Percentiles rank a stretch among this genome's conserved stretches.
Evolutionary conservation across 1,140 invertebrate species (phyloP).

Genomic region (Apis mellifera): DNA sequence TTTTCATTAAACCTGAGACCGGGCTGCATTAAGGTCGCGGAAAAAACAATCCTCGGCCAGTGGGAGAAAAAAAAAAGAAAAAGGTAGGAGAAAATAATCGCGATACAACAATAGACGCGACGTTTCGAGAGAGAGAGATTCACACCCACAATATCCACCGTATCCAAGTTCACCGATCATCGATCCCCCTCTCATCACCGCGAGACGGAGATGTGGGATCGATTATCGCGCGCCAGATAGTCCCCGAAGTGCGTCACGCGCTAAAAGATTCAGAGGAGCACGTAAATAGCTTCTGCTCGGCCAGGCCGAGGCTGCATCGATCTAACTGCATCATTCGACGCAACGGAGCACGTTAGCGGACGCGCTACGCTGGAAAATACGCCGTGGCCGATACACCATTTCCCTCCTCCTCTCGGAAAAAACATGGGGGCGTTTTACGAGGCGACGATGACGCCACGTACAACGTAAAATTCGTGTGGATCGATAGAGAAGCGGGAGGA

Average conservation of each 20-base stretch:
- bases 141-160: constrained; percentile 1
- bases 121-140: too few species aligned
- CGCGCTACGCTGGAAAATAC: background rate
- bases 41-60: too few species aligned
- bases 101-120: too few species aligned
- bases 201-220: background rate
- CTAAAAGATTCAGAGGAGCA: constrained; percentile 44
- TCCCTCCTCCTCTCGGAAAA: background rate
- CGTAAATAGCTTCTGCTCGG: constrained; percentile 30
- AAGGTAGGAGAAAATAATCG: too few species aligned
- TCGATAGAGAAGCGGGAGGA: constrained; percentile 28
- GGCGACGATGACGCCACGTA: too few species aligned
- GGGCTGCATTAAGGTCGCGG: too few species aligned
- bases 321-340: constrained; percentile 46
- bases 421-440: background rate
- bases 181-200: background rate
- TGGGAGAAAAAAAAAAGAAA: too few species aligned
- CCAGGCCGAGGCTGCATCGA: constrained; percentile 31
- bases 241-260: constrained; percentile 35
- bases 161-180: background rate
- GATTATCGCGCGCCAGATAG: constrained; percentile 32
- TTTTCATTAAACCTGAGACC: too few species aligned
- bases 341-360: constrained; percentile 6
- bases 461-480: background rate
- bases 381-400: background rate